phyloP scores from a whole-genome alignment of 2,113 vertebrate species.

The Lamprologus lemairii region DNA sequence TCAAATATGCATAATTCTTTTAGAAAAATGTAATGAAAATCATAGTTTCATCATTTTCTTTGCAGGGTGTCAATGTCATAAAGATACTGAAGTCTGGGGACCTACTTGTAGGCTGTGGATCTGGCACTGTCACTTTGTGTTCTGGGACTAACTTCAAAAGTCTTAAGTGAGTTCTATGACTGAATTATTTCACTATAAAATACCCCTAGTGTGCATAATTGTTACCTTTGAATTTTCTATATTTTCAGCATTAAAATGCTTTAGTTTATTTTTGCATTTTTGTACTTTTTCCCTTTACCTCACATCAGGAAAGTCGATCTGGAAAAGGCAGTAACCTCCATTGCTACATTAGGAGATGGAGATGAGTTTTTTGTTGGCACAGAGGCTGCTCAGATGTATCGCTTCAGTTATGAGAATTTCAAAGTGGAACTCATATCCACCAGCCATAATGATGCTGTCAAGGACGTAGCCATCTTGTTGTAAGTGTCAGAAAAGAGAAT shows the following conservation, averaged over 20 bases:
- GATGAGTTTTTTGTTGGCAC: slow-evolving; percentile 82
- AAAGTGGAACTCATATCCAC: slow-evolving; percentile 75
- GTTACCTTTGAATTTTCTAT: background rate
- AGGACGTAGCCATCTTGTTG: slow-evolving; percentile 75
- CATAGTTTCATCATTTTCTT: background rate
- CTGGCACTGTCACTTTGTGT: slow-evolving; percentile 76
- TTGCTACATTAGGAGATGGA: slow-evolving; percentile 72
- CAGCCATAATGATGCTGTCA: slow-evolving; percentile 74
- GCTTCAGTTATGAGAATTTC: slow-evolving; percentile 70
- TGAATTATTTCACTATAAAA: background rate
- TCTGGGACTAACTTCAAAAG: slow-evolving; percentile 76
- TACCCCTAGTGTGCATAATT: background rate
- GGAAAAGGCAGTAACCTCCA: slow-evolving; percentile 79
- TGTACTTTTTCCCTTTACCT: background rate
- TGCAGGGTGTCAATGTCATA: slow-evolving; percentile 78
- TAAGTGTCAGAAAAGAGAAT: slow-evolving; percentile 62
- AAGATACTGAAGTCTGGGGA: slow-evolving; percentile 73
- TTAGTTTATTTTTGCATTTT: background rate
- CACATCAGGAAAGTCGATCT: slow-evolving; percentile 73
- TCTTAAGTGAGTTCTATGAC: slow-evolving; percentile 71
- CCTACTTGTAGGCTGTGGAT: slow-evolving; percentile 81
- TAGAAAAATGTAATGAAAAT: background rate
- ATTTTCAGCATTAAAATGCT: background rate
- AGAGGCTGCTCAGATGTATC: slow-evolving; percentile 75
- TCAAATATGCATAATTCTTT: background rate